Evolutionary conservation across 1,140 invertebrate species (phyloP).

Genomic region (Lethrus apterus): DNA sequence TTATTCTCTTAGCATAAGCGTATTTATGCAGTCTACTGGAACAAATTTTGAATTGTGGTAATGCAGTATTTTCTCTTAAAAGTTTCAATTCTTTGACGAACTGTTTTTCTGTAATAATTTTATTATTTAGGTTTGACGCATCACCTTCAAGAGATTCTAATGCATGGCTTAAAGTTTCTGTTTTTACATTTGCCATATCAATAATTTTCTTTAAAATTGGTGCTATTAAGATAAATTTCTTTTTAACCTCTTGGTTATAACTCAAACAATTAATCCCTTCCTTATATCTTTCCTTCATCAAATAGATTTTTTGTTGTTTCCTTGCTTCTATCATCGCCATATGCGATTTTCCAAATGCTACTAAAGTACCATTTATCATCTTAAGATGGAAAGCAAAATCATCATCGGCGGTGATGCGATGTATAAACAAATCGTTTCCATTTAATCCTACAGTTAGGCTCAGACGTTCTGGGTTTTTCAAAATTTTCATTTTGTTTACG

Average conservation of each 20-base stretch:
- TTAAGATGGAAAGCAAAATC: conserved; percentile 8
- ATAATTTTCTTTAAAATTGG: no score
- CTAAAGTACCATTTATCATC: conserved; percentile 1
- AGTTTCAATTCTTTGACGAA: conserved; percentile 7
- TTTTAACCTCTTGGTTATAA: no score
- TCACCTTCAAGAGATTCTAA: no score
- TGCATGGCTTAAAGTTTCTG: no score
- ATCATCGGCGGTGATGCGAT: not conserved
- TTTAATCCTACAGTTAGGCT: not conserved
- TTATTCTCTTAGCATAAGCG: conserved; percentile 3
- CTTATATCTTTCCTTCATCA: no score
- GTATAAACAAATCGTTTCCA: not conserved
- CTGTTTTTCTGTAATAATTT: conserved; percentile 2
- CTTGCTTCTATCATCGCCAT: no score
- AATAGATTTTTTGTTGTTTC: no score
- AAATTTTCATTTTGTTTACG: conserved; percentile 1
- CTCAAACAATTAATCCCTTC: no score
- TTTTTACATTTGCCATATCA: no score
- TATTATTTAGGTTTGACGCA: no score
- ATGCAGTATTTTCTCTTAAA: not conserved
- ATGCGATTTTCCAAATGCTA: conserved; percentile 4
- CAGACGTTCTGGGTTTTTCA: not conserved
- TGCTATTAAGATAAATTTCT: no score
- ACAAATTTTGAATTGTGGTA: conserved; percentile 8
- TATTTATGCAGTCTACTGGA: conserved; percentile 5